phyloP scores from a whole-genome alignment of 1,140 invertebrate species.

The Charaxes varanes region DNA sequence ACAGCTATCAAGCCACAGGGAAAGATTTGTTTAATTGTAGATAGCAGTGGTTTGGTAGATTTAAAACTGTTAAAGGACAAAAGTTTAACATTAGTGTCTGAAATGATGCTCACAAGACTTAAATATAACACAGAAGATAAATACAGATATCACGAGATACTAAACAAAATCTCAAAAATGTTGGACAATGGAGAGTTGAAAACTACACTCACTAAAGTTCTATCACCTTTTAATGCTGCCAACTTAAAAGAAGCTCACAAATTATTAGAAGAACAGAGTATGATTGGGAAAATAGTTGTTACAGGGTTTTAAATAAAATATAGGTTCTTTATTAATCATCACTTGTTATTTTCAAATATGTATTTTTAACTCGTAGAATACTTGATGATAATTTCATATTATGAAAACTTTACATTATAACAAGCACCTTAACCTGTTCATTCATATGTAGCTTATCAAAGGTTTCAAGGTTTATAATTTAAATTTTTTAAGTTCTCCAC shows the following conservation, averaged over 20 bases:
- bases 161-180: conserved; percentile 46
- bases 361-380: too few species aligned
- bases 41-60: conserved; percentile 51
- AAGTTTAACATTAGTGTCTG: conserved; percentile 52
- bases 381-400: too few species aligned
- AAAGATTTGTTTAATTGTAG: conserved; percentile 55
- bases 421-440: too few species aligned
- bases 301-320: conserved; percentile 36
- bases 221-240: conserved; percentile 53
- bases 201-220: conserved; percentile 40
- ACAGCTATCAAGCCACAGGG: conserved; percentile 54
- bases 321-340: too few species aligned
- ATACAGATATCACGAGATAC: conserved; percentile 43
- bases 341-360: conserved; percentile 1
- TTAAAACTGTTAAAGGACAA: conserved; percentile 52
- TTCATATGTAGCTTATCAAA: too few species aligned
- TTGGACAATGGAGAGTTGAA: conserved; percentile 44
- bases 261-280: conserved; percentile 39
- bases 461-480: too few species aligned
- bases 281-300: conserved; percentile 52
- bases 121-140: conserved; percentile 57
- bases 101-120: conserved; percentile 57
- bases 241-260: conserved; percentile 49
- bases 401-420: too few species aligned
- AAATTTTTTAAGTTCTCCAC: too few species aligned